A percentile compares a stretch with the other conserved stretches of the same genome.
phyloP scores from a whole-genome alignment of 2,888 invertebrate genomes.

The Apeira syringaria region DNA sequence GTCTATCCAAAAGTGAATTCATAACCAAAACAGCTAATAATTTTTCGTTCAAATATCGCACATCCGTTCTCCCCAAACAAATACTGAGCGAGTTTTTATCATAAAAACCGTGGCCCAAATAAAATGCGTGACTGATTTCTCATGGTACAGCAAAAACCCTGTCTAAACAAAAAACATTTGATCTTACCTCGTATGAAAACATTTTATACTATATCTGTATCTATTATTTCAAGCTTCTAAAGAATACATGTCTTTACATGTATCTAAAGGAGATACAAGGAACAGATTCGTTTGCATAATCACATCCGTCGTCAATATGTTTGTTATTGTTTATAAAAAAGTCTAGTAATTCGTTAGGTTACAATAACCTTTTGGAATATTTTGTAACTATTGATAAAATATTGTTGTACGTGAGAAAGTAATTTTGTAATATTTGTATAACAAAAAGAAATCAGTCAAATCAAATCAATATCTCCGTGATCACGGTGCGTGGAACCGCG shows the following conservation, averaged over 20 bases:
- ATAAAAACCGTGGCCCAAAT: slow-evolving; percentile 17
- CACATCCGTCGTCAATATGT: slow-evolving; percentile 3
- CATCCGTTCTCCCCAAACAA: slow-evolving; percentile 3
- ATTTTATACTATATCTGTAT: slow-evolving; percentile 12
- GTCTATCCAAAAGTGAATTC: no score
- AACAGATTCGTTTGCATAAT: slow-evolving; percentile 11
- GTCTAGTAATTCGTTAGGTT: no score
- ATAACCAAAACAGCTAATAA: no score
- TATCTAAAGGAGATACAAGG: slow-evolving; percentile 9
- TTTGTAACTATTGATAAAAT: no score
- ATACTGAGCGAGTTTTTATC: slow-evolving; percentile 14
- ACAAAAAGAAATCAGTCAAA: no score
- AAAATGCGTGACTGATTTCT: slow-evolving; percentile 22
- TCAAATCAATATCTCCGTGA: no score
- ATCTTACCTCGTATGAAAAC: slow-evolving; percentile 14
- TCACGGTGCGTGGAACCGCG: no score
- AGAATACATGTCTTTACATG: slow-evolving; percentile 6
- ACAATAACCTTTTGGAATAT: no score
- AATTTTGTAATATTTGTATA: no score
- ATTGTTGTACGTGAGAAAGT: no score
- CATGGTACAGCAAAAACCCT: slow-evolving; percentile 13
- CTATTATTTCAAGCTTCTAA: slow-evolving; percentile 8
- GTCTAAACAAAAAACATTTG: slow-evolving; percentile 21
- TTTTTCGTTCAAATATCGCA: neutral
- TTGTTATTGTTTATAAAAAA: neutral